A percentile compares a stretch with the other conserved stretches of the same genome.
Conservation (phyloP, 2,113 vertebrate species). For the Engraulis encrasicolus region DNA sequence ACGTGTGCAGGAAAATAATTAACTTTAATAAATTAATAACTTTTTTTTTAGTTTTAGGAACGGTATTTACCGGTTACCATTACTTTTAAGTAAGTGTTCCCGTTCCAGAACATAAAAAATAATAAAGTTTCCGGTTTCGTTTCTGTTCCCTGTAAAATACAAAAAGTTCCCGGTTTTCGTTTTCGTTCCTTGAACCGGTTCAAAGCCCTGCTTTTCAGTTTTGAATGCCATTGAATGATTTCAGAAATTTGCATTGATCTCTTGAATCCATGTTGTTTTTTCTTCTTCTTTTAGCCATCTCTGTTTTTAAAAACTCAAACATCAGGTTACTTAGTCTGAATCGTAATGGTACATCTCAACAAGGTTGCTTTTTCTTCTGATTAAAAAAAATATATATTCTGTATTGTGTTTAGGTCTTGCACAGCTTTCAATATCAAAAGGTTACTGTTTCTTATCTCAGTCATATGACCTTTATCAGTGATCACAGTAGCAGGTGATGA, state of each 20-base stretch:
- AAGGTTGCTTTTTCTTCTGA: not conserved
- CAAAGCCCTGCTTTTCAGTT: too few species aligned
- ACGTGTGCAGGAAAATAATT: too few species aligned
- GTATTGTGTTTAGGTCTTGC: not conserved
- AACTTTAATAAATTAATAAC: too few species aligned
- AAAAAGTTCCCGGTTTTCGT: too few species aligned
- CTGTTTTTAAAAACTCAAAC: not conserved
- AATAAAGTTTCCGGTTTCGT: too few species aligned
- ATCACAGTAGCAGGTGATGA: not conserved
- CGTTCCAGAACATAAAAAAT: too few species aligned
- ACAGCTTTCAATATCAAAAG: not conserved
- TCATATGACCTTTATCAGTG: not conserved
- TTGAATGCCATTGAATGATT: not conserved
- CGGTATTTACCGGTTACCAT: too few species aligned
- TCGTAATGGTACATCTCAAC: not conserved
- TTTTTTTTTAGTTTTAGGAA: too few species aligned
- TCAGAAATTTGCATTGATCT: not conserved
- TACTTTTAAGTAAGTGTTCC: too few species aligned
- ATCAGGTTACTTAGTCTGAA: not conserved
- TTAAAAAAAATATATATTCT: not conserved
- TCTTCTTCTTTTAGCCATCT: not conserved
- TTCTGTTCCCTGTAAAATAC: too few species aligned
- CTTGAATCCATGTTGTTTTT: not conserved
- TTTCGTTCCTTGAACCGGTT: too few species aligned
- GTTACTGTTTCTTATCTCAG: not conserved